A percentile compares a stretch with the other conserved stretches of the same genome.
phyloP scores from a whole-genome alignment of 2,113 vertebrate species.

The Dromas ardeola region DNA sequence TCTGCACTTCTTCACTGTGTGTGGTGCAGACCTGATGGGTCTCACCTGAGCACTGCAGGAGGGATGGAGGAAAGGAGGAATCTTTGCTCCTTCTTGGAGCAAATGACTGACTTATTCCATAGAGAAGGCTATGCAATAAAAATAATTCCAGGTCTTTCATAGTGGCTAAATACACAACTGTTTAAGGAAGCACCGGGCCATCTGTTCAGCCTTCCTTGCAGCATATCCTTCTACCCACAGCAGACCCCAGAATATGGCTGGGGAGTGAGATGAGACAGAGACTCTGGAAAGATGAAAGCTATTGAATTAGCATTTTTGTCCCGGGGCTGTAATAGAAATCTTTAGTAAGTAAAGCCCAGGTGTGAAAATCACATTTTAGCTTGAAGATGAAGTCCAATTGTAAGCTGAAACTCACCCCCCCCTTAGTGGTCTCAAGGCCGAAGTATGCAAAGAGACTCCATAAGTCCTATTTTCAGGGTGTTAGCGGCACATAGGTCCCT shows the following conservation, averaged over 20 bases:
- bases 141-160: background rate
- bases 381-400: background rate
- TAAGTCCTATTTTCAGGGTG: background rate
- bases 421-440: background rate
- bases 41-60: background rate
- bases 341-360: background rate
- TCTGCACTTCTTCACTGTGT: background rate
- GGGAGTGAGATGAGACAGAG: background rate
- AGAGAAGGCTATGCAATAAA: background rate
- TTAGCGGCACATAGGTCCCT: background rate
- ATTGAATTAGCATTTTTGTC: background rate
- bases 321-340: background rate
- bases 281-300: background rate
- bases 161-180: background rate
- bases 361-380: background rate
- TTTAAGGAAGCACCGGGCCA: background rate
- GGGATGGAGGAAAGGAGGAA: background rate
- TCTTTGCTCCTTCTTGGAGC: background rate
- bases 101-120: background rate
- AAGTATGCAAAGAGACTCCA: background rate
- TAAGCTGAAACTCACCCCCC: background rate
- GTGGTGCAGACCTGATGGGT: background rate
- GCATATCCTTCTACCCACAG: background rate
- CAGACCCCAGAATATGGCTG: background rate
- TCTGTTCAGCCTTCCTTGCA: background rate